Evolutionary conservation across 2,797 vertebrate species (phyloP).

Genomic region (Graptemys geographica): DNA sequence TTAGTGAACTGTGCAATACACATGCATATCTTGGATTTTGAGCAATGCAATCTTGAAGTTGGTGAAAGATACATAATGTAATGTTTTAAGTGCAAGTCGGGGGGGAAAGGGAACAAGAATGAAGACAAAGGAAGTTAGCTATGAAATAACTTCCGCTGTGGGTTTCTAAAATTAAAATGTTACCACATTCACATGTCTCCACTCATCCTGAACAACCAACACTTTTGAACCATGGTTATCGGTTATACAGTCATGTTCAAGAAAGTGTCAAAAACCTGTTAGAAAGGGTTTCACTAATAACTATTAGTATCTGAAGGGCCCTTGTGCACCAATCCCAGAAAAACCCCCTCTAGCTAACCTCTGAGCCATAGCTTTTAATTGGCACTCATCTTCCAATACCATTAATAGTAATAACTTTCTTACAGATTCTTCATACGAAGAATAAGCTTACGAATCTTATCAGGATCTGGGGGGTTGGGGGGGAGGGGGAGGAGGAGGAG

Average conservation of each 20-base stretch:
- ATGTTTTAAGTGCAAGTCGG: neutral
- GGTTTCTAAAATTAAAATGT: neutral
- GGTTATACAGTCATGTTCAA: neutral
- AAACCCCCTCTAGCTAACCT: neutral
- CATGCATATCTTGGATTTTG: neutral
- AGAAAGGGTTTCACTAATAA: neutral
- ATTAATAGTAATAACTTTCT: neutral
- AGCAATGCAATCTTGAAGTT: neutral
- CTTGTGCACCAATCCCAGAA: neutral
- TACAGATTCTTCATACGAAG: neutral
- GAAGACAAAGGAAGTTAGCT: neutral
- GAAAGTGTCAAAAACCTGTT: neutral
- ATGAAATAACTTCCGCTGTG: too few species aligned
- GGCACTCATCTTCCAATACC: neutral
- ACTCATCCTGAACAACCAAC: neutral
- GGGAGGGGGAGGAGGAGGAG: too few species aligned
- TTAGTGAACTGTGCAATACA: neutral
- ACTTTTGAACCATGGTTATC: neutral
- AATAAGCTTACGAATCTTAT: neutral
- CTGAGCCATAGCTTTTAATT: neutral
- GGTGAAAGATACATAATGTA: neutral
- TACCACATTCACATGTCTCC: neutral
- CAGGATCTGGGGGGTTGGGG: neutral
- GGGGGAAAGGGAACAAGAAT: neutral
- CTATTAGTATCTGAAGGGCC: neutral